phyloP scores from a whole-genome alignment of 2,888 invertebrate genomes.

The Scelioninae gen. 1 region DNA sequence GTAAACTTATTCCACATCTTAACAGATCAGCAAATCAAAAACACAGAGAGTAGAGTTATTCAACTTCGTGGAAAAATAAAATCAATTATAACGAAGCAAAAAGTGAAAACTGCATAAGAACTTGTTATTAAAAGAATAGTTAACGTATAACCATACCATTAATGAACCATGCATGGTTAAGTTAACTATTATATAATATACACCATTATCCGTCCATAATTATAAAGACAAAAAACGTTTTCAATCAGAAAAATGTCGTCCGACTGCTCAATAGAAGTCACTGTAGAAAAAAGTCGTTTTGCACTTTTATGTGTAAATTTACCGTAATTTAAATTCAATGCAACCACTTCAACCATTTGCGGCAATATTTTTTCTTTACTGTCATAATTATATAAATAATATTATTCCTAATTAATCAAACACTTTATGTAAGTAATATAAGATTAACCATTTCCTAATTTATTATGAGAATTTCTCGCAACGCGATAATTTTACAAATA shows the following conservation, averaged over 20 bases:
- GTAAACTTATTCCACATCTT: no score
- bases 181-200: no score
- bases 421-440: not conserved
- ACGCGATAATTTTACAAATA: conserved; percentile 23
- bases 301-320: conserved; percentile 21
- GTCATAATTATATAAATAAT: conserved; percentile 18
- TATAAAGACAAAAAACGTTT: not conserved
- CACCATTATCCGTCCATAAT: not conserved
- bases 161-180: no score
- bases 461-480: conserved; percentile 30
- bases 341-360: not conserved
- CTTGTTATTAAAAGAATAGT: no score
- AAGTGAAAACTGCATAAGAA: no score
- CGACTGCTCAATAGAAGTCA: not conserved
- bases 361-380: not conserved
- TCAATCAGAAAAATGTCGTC: not conserved
- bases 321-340: not conserved
- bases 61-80: no score
- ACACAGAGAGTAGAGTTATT: no score
- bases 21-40: no score
- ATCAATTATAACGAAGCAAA: no score
- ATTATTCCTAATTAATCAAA: conserved; percentile 8
- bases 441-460: conserved; percentile 39
- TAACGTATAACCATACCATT: no score
- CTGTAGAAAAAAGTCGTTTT: conserved; percentile 9